phyloP scores from a whole-genome alignment of 2,888 invertebrate genomes.

The Cheilosia vulpina region DNA sequence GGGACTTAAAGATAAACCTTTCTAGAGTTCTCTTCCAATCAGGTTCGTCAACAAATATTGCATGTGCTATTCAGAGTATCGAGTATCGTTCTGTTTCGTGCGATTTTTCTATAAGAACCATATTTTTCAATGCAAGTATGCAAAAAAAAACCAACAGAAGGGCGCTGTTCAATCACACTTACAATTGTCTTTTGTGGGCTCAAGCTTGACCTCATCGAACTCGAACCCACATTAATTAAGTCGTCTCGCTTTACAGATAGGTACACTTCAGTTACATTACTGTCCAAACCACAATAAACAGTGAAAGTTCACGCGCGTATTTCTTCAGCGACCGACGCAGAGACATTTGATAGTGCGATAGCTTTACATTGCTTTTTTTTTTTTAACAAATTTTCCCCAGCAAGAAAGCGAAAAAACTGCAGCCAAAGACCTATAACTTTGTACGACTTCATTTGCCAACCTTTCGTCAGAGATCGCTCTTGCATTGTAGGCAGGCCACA shows the following conservation, averaged over 20 bases:
- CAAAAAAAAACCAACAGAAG: background rate
- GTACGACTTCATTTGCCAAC: slow-evolving; percentile 31
- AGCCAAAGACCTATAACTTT: slow-evolving; percentile 22
- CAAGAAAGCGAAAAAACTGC: slow-evolving; percentile 32
- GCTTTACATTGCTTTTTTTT: background rate
- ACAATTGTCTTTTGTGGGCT: background rate
- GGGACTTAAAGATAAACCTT: too few species aligned
- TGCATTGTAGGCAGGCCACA: slow-evolving; percentile 6
- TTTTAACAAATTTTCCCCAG: slow-evolving; percentile 5
- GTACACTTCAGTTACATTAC: background rate
- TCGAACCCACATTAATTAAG: slow-evolving; percentile 3
- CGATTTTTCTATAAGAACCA: background rate
- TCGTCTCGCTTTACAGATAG: slow-evolving; percentile 7
- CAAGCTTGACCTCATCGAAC: slow-evolving; percentile 17
- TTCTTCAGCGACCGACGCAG: background rate
- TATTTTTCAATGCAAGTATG: background rate
- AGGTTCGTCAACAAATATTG: too few species aligned
- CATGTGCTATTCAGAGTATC: too few species aligned
- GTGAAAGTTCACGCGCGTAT: slow-evolving; percentile 33
- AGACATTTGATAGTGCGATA: slow-evolving; percentile 24
- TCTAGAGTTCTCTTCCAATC: too few species aligned
- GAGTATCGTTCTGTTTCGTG: too few species aligned
- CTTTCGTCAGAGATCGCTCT: slow-evolving; percentile 8
- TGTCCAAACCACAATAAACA: slow-evolving; percentile 40
- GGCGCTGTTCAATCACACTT: background rate